Evolutionary conservation across 2,797 vertebrate species (phyloP).

Genomic region (Eupleurogrammus muticus): DNA sequence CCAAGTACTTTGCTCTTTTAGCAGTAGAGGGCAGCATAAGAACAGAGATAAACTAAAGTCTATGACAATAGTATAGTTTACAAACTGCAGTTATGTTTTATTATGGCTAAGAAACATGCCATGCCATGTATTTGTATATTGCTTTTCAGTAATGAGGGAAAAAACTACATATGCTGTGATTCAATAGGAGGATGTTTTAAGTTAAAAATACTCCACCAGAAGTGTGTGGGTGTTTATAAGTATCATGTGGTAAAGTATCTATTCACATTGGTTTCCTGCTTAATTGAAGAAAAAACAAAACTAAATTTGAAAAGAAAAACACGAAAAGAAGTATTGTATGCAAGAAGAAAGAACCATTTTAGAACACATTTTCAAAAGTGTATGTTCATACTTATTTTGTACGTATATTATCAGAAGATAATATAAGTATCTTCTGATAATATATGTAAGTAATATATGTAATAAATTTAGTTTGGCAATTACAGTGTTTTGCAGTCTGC

Average conservation of each 20-base stretch:
- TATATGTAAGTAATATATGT: too few relatives aligned
- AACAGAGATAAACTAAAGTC: constrained; percentile 21
- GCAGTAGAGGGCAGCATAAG: constrained; percentile 73
- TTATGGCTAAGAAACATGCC: too few relatives aligned
- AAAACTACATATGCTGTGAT: not conserved
- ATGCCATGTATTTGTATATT: too few relatives aligned
- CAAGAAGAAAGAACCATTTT: not conserved
- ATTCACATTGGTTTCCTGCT: not conserved
- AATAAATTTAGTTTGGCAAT: not conserved
- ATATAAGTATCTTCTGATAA: too few relatives aligned
- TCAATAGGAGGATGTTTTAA: not conserved
- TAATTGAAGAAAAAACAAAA: not conserved
- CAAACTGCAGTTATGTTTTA: not conserved
- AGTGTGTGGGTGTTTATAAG: not conserved
- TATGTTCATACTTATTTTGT: too few relatives aligned
- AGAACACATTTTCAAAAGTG: not conserved
- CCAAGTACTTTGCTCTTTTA: not conserved
- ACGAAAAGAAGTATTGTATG: not conserved
- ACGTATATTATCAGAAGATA: too few relatives aligned
- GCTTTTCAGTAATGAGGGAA: too few relatives aligned
- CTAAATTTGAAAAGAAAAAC: not conserved
- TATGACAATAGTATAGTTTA: not conserved
- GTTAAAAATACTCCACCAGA: not conserved
- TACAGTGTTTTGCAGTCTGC: not conserved
- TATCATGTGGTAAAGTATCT: not conserved